Evolutionary conservation across 1,140 invertebrate genomes (phyloP), one percentile per base, ranked within the genome.

Genomic region (Trichogramma pretiosum): DNA sequence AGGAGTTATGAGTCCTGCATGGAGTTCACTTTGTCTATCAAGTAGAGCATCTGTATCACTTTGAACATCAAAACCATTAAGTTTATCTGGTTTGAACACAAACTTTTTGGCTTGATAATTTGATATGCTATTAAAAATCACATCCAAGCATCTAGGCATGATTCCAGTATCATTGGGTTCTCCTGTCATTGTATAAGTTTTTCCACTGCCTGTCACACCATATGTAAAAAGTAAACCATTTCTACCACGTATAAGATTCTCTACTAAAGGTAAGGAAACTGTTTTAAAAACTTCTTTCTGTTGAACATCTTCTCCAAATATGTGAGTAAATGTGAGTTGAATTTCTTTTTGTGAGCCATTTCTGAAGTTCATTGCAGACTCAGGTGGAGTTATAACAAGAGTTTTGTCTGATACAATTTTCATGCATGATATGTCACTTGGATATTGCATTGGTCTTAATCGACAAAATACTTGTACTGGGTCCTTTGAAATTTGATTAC

Each of bases 151-250:
- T 32, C 93, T 76, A 0, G 91, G 90, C 68, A 96, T 79, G 36
- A 96, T 82, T 7, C 93, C 93, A 33, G 81, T 82, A 61, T 93
- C 83, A 9, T 82, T 71, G 0, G 81, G 66, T 44, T 82, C 79
- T 0, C 84, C 92, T 9, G 84, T 91, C 86, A 98, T 94, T 2
- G 93, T 98, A 60, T 84, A 93, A 0, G 95, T 98, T 74, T 98
- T 90, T 0, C 95, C 95, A 53, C 93, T 96, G 1, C 91, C 91
- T 4, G 94, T 98, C 3, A 98, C 89, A 18, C 95, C 94, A 67
- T 98, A 98, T 0, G 93, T 91, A 63, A 98, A 97, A 5, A 98
- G 67, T 17, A 95, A 72, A 30, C 85, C 88, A 76, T 96, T 97
- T 67, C 85, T 86, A 33, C 85, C 87, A 46, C 78, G 75, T 21